Evolutionary conservation across 2,888 invertebrate genomes (phyloP).

Genomic region (Ashinkailepas kermadecensis): DNA sequence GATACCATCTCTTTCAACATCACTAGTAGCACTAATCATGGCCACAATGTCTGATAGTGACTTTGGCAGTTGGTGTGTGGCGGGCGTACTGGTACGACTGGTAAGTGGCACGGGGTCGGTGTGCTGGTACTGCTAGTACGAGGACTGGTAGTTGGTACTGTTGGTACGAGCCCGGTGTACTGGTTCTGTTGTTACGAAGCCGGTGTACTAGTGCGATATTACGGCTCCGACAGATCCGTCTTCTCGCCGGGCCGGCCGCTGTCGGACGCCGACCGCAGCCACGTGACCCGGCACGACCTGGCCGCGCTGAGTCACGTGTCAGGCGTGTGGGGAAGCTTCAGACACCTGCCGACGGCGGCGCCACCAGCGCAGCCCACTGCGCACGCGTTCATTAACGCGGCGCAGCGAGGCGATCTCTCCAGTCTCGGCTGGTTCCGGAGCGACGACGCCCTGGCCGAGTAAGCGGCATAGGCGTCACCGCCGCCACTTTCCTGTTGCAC

Average conservation of each 20-base stretch:
- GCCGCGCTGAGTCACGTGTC: conserved; percentile 74
- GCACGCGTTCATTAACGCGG: conserved; percentile 90
- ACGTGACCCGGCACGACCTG: conserved; percentile 55
- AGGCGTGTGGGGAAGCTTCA: conserved; percentile 77
- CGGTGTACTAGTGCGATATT: no score
- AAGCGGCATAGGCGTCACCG: conserved; percentile 33
- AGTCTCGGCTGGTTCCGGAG: conserved; percentile 91
- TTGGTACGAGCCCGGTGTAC: no score
- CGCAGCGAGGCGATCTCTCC: conserved; percentile 86
- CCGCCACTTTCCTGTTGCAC: no score
- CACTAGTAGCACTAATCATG: no score
- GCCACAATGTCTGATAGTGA: no score
- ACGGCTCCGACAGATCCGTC: neutral
- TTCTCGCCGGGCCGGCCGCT: neutral
- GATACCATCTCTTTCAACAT: no score
- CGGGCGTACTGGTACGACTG: no score
- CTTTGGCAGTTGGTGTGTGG: no score
- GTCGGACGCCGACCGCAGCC: neutral
- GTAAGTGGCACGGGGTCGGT: no score
- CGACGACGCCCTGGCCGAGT: conserved; percentile 57
- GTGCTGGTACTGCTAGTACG: no score
- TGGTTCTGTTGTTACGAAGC: no score
- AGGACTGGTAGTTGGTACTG: no score
- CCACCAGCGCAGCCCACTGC: conserved; percentile 51
- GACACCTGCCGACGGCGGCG: conserved; percentile 60